Evolutionary conservation across 2,888 invertebrate genomes (phyloP), one percentile per base, ranked within the genome.

Genomic region (Rhodophaea formosa): DNA sequence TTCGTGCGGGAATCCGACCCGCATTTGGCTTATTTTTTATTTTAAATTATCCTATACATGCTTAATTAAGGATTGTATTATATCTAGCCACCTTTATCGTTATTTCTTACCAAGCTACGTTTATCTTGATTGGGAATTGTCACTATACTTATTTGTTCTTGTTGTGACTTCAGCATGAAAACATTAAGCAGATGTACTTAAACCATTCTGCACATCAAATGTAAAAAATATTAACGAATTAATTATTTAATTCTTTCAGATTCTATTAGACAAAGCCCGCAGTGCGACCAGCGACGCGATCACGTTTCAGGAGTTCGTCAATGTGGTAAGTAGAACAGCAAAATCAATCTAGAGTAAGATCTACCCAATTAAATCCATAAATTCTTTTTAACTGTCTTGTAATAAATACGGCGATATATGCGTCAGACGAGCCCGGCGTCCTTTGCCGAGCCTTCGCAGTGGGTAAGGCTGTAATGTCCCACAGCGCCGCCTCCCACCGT

Each of bases 251-350:
- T 62, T 32, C 45, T 75, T 79, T 30, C 79, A 92, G 88, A 93
- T 95, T 63, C 88, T 96, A 44, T 84, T 94, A 72, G 95, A 96
- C 73, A 94, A 95, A 82, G 94, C 95, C 42, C 93, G 93, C 69
- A 94, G 93, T 74, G 92, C 95, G 30, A 93, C 93, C 66, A 93
- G 94, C 68, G 93, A 95, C 60, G 96, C 97, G 60, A 96, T 97
- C 72, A 97, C 97, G 43, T 97, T 97, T 88, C 97, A 97, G 91
- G 97, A 97, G 80, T 97, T 97, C 86, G 96, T 97, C 69, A 97
- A 97, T 93, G 96, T 97, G 95, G 97, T 97, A 82, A 97, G 97
- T 95, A 15, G 30, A 57, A 46, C 3, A 35, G 46, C 30, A 16
- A 47, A 32, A 43, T 53, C 32, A 23, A 45, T 17, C 30, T 42